Base-by-base conservation (phyloP, 2,797 vertebrate species). In the Garrulus glandarius region DNA sequence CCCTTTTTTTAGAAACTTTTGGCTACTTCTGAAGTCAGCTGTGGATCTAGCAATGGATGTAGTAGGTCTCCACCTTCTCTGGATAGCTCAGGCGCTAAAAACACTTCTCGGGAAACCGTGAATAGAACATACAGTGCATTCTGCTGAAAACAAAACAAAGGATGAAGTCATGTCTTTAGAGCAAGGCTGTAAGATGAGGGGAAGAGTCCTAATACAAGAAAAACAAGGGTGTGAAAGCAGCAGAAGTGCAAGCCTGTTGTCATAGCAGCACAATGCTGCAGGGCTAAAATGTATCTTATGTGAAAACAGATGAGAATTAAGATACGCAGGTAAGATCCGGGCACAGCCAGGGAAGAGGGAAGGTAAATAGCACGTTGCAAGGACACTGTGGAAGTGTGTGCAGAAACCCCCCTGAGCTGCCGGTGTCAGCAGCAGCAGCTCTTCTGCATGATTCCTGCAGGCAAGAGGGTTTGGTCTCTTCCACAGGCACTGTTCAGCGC, bases 231-330 rank as follows among this genome's bases (percentile, higher is more conserved):
- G 96, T 95, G 96, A 97, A 96, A 88, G 93, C 96, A 95, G 92
- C 87, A 92, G 94, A 96, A 95, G 92, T 95, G 92, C 92, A 96
- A 96, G 94, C 93, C 87, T 96, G 96, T 97, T 97, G 96, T 97
- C 96, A 96, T 96, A 97, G 96, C 95, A 97, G 96, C 96, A 97
- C 95, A 97, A 95, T 96, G 96, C 93, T 94, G 95, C 95, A 96
- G 96, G 95, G 96, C 93, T 94, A 92, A 96, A 95, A 97, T 84
- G 93, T 95, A 94, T 96, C 96, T 97, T 96, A 95, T 90, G 94
- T 94, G 80, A 96, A 96, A 96, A 95, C 89, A 96, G 94, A 96
- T 93, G 92, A 96, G 96, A 95, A 97, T 95, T 96, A 95, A 95
- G 96, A 96, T 95, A 94, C 50, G n/a, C 94, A 96, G 95, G 95